These are phyloP conservation scores for Nyctibius grandis DNA, from an alignment of 2,797 vertebrate species.

Conservation along the genomic window DNA sequence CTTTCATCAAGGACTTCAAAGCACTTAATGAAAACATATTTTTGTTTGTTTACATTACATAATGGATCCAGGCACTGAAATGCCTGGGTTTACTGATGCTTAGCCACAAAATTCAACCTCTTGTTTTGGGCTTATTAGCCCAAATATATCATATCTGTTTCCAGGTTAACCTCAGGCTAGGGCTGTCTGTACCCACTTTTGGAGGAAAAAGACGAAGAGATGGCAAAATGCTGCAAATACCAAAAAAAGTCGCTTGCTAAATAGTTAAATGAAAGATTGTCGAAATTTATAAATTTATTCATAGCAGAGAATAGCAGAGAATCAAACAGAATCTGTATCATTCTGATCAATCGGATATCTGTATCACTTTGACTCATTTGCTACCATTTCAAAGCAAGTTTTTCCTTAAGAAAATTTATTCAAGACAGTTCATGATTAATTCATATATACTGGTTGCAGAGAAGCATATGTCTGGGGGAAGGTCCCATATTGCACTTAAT, in stretches of 20 bases:
- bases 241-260: not conserved
- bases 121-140: not conserved
- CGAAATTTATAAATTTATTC: not conserved
- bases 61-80: not conserved
- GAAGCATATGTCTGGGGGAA: not conserved
- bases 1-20: constrained; percentile 49
- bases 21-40: not conserved
- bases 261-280: not conserved
- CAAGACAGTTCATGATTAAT: not conserved
- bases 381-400: not conserved
- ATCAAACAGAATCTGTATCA: not conserved
- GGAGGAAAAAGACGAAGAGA: not conserved
- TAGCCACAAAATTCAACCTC: not conserved
- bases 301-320: not conserved
- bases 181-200: not conserved
- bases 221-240: not conserved
- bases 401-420: not conserved
- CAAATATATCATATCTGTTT: not conserved
- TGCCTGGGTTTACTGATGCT: not conserved
- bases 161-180: not conserved
- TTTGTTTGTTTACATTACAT: not conserved
- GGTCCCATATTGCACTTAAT: not conserved
- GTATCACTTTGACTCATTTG: not conserved
- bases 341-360: no score
- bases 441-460: not conserved